Percentiles rank a stretch among this genome's conserved stretches.
Evolutionary conservation across 2,888 invertebrate species (phyloP).

Genomic region (Pecten maximus): DNA sequence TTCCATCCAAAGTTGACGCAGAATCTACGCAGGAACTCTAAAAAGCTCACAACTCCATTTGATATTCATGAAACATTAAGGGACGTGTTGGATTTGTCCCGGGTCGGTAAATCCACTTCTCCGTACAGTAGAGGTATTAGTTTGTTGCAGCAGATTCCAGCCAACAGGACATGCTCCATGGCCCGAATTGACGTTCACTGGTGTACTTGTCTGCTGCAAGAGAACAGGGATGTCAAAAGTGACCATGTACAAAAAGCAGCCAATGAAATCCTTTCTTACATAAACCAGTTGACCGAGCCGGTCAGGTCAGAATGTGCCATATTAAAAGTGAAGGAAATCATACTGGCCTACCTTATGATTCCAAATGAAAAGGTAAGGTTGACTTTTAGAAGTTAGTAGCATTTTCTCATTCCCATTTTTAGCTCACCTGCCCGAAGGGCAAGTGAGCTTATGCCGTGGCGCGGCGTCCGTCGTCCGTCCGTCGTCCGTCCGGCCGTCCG

Average conservation of each 20-base stretch:
- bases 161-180: conserved; percentile 73
- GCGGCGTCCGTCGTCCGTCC: no score
- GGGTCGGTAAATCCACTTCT: conserved; percentile 42
- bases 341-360: conserved; percentile 64
- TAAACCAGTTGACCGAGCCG: conserved; percentile 64
- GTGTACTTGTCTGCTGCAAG: conserved; percentile 77
- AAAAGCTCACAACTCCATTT: conserved; percentile 76
- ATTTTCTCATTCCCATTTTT: no score
- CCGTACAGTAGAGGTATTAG: conserved; percentile 69
- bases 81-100: conserved; percentile 75
- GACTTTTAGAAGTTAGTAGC: not conserved
- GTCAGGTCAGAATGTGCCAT: conserved; percentile 63
- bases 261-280: conserved; percentile 59
- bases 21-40: conserved; percentile 70
- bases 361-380: conserved; percentile 74
- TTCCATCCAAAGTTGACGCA: conserved; percentile 62
- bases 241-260: conserved; percentile 66
- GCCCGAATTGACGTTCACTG: conserved; percentile 77
- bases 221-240: conserved; percentile 61
- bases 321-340: conserved; percentile 59
- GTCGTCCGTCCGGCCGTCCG: no score
- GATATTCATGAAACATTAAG: conserved; percentile 78
- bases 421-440: no score
- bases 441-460: no score
- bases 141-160: conserved; percentile 71